These are phyloP conservation scores for Lacanobia oleracea DNA, from an alignment of 2,888 invertebrate species.

Conservation along the genomic window DNA sequence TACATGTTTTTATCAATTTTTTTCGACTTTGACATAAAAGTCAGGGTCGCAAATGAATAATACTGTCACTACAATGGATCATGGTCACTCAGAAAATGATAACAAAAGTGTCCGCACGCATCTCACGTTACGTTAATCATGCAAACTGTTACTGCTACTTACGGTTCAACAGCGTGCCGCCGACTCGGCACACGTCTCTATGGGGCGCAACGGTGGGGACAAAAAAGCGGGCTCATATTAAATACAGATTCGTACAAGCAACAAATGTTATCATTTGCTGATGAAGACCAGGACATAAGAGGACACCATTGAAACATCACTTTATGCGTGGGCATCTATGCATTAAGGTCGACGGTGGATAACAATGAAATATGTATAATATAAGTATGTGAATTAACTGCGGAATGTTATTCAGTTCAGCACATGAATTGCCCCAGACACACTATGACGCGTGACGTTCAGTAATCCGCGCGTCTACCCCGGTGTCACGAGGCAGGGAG, in stretches of 20 bases:
- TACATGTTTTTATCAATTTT: background rate
- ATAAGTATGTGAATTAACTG: background rate
- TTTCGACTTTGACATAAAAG: background rate
- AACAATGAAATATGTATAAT: background rate
- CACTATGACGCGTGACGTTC: background rate
- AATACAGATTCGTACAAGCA: slow-evolving; percentile 58
- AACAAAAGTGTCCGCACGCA: slow-evolving; percentile 78
- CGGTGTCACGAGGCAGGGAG: background rate
- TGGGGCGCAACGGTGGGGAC: slow-evolving; percentile 78
- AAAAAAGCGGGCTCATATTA: slow-evolving; percentile 76
- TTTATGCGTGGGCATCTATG: background rate
- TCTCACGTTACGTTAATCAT: slow-evolving; percentile 69
- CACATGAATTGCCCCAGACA: slow-evolving; percentile 43
- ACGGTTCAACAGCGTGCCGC: slow-evolving; percentile 80
- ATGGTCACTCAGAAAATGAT: slow-evolving; percentile 84
- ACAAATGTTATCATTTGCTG: slow-evolving; percentile 84
- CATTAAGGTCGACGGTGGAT: background rate
- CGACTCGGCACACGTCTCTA: slow-evolving; percentile 83
- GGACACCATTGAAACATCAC: slow-evolving; percentile 7
- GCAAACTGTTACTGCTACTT: slow-evolving; percentile 81
- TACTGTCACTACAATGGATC: slow-evolving; percentile 52
- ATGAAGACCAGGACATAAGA: slow-evolving; percentile 53
- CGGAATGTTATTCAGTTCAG: background rate
- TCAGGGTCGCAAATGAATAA: slow-evolving; percentile 35
- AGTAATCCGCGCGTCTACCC: background rate